Percentiles rank a stretch among this genome's conserved stretches.
Conservation (phyloP, 1,140 invertebrate genomes). For the Pentalonia nigronervosa region DNA sequence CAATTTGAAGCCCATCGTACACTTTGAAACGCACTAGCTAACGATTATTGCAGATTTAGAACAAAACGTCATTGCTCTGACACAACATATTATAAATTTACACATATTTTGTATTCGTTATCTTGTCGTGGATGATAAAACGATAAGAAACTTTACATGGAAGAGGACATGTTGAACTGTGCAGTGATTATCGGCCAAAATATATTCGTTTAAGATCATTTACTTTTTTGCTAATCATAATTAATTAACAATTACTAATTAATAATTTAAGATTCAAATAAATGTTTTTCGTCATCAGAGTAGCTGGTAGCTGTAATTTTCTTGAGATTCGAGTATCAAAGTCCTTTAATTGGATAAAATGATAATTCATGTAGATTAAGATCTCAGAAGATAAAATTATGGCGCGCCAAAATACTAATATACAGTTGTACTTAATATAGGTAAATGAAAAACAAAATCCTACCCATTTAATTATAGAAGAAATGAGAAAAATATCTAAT, state of each 20-base stretch:
- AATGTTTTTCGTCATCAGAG: neutral
- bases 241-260: too few species aligned
- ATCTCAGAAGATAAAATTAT: neutral
- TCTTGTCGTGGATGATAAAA: conserved; percentile 8
- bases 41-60: neutral
- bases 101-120: conserved; percentile 24
- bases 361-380: neutral
- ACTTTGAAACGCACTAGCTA: neutral
- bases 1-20: conserved; percentile 54
- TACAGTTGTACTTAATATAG: too few species aligned
- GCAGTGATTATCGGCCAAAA: neutral
- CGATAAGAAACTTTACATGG: conserved; percentile 45
- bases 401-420: too few species aligned
- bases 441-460: too few species aligned
- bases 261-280: too few species aligned
- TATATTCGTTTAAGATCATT: too few species aligned
- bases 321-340: neutral
- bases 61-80: conserved; percentile 46
- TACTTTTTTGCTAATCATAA: too few species aligned
- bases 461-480: too few species aligned
- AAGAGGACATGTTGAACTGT: conserved; percentile 8
- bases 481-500: too few species aligned
- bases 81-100: conserved; percentile 25
- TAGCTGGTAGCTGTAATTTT: neutral
- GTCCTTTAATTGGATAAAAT: neutral